Conservation (phyloP, 2,888 invertebrate genomes). For the Lasioglossum figueresi region DNA sequence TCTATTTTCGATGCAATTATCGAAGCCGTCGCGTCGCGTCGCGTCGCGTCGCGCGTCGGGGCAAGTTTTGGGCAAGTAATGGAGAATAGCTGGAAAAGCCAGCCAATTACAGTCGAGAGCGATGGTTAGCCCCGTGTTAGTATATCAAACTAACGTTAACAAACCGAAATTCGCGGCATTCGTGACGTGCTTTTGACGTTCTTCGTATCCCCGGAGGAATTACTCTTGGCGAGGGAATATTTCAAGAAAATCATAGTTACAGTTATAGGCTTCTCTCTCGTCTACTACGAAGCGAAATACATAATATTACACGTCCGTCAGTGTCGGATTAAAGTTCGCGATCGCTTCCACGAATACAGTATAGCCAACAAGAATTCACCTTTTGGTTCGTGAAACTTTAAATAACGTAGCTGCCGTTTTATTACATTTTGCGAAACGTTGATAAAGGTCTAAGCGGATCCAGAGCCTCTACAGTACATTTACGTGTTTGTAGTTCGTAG, state of each 20-base stretch:
- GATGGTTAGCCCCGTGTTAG: neutral
- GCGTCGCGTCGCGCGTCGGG: too few relatives aligned
- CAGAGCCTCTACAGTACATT: too few relatives aligned
- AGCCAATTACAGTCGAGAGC: neutral
- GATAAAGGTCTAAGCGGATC: neutral
- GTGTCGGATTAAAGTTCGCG: neutral
- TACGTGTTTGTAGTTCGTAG: too few relatives aligned
- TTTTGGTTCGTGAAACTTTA: neutral
- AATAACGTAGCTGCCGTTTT: neutral
- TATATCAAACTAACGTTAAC: slow-evolving; percentile 11
- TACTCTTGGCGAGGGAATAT: slow-evolving; percentile 16
- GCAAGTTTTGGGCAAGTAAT: neutral
- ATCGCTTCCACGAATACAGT: neutral
- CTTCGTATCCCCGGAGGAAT: neutral
- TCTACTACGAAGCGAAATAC: neutral
- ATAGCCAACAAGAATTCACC: neutral
- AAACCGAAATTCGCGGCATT: slow-evolving; percentile 1
- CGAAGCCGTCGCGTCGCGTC: neutral
- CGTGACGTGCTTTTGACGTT: neutral
- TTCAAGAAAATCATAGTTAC: slow-evolving; percentile 10
- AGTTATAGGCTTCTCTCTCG: neutral
- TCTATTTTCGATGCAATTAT: neutral
- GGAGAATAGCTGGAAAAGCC: neutral
- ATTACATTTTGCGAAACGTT: neutral
- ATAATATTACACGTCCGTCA: neutral